A percentile compares a stretch with the other conserved stretches of the same genome.
These are phyloP conservation scores for Pseudotriccus pelzelni DNA, from an alignment of 2,797 vertebrate genomes.

Conservation along the genomic window DNA sequence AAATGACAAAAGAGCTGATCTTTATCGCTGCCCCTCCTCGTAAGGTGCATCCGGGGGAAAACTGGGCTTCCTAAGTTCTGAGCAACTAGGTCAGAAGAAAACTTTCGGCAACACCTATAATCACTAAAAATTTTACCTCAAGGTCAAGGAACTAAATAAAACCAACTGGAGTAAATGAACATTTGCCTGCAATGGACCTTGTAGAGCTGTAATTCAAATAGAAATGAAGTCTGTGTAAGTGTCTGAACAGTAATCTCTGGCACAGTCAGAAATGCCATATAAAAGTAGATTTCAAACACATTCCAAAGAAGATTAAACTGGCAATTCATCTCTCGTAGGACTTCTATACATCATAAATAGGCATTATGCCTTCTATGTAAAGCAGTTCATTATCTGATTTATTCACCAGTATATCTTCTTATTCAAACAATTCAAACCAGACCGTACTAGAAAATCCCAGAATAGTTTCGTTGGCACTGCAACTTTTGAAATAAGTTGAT, in stretches of 20 bases:
- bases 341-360: conserved; percentile 22
- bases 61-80: background rate
- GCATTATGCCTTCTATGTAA: conserved; percentile 11
- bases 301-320: conserved; percentile 46
- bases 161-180: background rate
- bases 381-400: conserved; percentile 50
- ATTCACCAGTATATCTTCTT: conserved; percentile 13
- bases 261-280: background rate
- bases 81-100: background rate
- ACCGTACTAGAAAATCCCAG: conserved; percentile 1
- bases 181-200: background rate
- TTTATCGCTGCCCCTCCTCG: background rate
- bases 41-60: background rate
- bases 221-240: background rate
- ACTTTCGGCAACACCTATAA: background rate
- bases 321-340: conserved; percentile 8
- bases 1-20: background rate
- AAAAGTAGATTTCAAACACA: conserved; percentile 41
- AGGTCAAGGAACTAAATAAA: background rate
- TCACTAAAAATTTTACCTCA: background rate
- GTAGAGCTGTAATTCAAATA: background rate
- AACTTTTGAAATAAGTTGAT: conserved; percentile 10
- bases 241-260: background rate
- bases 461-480: background rate
- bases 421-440: conserved; percentile 32